Conservation (phyloP, 2,888 invertebrate species). For the Chirona hameri region DNA sequence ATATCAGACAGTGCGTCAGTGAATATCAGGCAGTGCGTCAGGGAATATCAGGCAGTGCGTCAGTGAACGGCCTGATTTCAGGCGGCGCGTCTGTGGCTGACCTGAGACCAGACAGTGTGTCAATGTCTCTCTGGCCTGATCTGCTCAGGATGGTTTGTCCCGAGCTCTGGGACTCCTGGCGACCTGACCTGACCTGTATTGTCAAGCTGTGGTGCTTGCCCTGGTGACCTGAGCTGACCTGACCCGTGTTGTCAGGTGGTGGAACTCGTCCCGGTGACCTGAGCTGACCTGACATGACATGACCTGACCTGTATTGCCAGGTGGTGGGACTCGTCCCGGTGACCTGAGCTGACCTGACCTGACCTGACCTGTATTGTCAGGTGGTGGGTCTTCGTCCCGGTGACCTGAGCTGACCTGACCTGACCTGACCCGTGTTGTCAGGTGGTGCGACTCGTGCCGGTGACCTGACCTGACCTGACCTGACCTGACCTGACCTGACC, state of each 20-base stretch:
- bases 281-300: too few relatives aligned
- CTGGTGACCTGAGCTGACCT: not conserved
- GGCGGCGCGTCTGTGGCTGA: too few relatives aligned
- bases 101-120: too few relatives aligned
- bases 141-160: conserved; percentile 29
- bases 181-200: conserved; percentile 31
- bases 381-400: conserved; percentile 97
- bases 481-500: too few relatives aligned
- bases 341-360: conserved; percentile 57
- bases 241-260: conserved; percentile 59
- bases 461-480: too few relatives aligned
- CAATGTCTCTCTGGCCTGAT: conserved; percentile 23
- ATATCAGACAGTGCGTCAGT: too few relatives aligned
- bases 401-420: conserved; percentile 60
- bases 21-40: too few relatives aligned
- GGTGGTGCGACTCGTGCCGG: conserved; percentile 93
- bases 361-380: too few relatives aligned
- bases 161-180: not conserved
- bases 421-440: too few relatives aligned
- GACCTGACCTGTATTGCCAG: too few relatives aligned
- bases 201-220: not conserved
- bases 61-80: too few relatives aligned
- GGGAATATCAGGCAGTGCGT: too few relatives aligned
- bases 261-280: conserved; percentile 93
- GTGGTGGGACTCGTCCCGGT: conserved; percentile 97